Evolutionary conservation across 2,113 vertebrate genomes (phyloP), one percentile per base, ranked within the genome.

Genomic region (Eclectus roratus): DNA sequence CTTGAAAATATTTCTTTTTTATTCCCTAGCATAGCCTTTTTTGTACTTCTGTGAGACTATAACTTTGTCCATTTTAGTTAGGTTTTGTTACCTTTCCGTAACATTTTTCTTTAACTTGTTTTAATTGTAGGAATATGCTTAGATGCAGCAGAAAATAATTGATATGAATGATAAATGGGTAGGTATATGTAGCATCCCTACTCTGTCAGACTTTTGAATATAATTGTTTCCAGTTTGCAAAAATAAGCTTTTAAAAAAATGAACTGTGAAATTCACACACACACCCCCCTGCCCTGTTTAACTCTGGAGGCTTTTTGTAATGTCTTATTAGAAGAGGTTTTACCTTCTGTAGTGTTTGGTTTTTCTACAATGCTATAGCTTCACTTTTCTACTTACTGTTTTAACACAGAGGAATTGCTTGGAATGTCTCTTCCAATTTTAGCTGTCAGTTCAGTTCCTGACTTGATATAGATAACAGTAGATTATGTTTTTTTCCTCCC

Each of bases 251-350:
- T 89, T 14, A 23, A 90, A n/a, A 12, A 50, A 85, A 55, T 16
- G 11, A 68, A 2, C 16, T 37, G 5, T 58, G 41, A 47, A 33
- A 70, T 71, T 78, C 49, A 43, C 28, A 19, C 14, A 2, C 33
- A 14, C 43, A 13, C 7, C 4, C 41, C 1, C 2, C 11, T 18
- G 2, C 3, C 12, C 12, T 7, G 1, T 5, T 25, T 85, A 64
- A n/a, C 29, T 69, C 19, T 33, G 10, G 53, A 61, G 16, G 27
- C 10, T 77, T 87, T 77, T 43, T 69, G 9, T 44, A 35, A 27
- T 2, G 2, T 35, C 10, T 80, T 77, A 14, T 20, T 35, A 47
- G 37, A 60, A 43, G 33, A 47, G 2, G 7, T 80, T 80, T 69
- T 56, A 35, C 16, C 78, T 94, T 33, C 33, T 73, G 2, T 35